phyloP scores from a whole-genome alignment of 1,140 invertebrate species.

The Hesperophylax magnus region DNA sequence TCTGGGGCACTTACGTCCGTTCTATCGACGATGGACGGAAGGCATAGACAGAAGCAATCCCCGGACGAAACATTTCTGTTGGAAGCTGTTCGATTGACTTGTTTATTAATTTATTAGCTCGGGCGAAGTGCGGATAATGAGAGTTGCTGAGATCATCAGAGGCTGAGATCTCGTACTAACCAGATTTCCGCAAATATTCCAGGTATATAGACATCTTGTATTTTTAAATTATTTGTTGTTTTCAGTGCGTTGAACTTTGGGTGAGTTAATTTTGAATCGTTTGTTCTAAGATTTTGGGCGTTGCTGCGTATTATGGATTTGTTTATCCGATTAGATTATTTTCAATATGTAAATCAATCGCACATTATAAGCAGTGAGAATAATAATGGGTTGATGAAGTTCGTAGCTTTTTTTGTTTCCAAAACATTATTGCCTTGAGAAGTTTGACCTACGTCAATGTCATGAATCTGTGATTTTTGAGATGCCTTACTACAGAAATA shows the following conservation, averaged over 20 bases:
- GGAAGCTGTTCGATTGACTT: constrained; percentile 4
- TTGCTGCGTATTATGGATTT: background rate
- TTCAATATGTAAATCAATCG: background rate
- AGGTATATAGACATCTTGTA: background rate
- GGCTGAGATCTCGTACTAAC: background rate
- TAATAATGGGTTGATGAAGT: background rate
- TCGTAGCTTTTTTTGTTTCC: background rate
- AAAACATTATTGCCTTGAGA: background rate
- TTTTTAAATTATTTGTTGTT: constrained; percentile 16
- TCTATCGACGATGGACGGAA: background rate
- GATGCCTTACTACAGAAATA: too few species aligned
- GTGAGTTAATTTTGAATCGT: background rate
- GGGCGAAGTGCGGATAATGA: background rate
- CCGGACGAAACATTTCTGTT: background rate
- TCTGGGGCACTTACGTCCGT: background rate
- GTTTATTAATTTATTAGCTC: constrained; percentile 19
- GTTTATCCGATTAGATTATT: background rate
- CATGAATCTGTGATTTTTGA: too few species aligned
- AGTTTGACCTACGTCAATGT: too few species aligned
- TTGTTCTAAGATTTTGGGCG: background rate
- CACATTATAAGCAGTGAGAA: background rate
- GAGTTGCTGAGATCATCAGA: background rate
- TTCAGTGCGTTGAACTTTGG: background rate
- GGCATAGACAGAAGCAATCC: background rate
- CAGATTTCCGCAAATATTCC: background rate